Base-by-base conservation (phyloP, 1,140 invertebrate genomes). In the Chironomus tepperi region DNA sequence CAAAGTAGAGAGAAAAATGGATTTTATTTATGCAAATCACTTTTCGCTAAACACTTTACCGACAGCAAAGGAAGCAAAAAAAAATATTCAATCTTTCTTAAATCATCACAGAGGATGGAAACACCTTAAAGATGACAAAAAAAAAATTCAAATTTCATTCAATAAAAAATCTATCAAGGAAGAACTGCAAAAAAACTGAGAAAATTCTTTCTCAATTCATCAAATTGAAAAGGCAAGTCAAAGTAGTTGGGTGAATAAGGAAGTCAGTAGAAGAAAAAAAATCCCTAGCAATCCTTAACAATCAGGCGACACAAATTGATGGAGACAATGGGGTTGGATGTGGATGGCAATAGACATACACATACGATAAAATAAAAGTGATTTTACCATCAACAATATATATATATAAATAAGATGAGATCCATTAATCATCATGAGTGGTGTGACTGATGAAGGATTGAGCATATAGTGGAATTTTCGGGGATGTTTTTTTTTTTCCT, bases 381-480 rank as follows among this genome's bases (percentile, higher is more conserved):
- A 70, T 70, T 70, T 70, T 18, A 57, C 47, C 24, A 34, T 34
- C 24, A 34, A 34, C 24, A 34, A 34, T 34, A 34, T 34, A 34
- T 34, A 70, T 70, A 34, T 34, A 34, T 34, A 34, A 2, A 70
- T 70, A 70, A 70, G 65, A 70, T 70, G 65, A 18, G 19, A 70
- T 57, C 65, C 65, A 70, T 70, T 70, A 70, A 70, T 70, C 65
- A 70, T 70, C 65, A 70, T 19, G 65, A 21, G 19, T 18, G 16
- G 65, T 70, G 65, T 70, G 65, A 70, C 65, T 70, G 65, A 70
- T 70, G 65, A 70, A 70, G 65, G 65, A 70, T 70, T 70, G 65
- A 70, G 18, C 16, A 10, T 19, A 70, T 70, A 15, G 47, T 15
- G 47, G 10, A 57, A 70, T 70, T 70, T 70, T 70, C 65, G 65